Conservation (phyloP, 2,797 vertebrate species). For the Trichosurus vulpecula region DNA sequence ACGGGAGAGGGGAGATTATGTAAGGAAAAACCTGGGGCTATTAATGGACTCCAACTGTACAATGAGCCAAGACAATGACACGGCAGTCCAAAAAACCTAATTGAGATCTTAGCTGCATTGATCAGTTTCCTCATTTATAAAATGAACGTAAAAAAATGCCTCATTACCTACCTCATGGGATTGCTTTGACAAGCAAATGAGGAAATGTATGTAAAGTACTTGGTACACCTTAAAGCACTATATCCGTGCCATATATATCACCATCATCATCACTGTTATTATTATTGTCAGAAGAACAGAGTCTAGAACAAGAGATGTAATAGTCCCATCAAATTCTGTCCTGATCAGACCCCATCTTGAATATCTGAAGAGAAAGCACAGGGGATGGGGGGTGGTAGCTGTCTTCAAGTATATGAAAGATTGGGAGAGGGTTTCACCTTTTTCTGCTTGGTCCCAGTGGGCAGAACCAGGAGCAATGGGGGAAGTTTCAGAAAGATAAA, state of each 20-base stretch:
- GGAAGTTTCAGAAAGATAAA: background rate
- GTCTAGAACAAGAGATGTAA: background rate
- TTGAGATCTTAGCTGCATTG: background rate
- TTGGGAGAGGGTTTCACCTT: background rate
- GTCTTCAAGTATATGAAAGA: background rate
- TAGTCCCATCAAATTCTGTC: background rate
- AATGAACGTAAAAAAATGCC: background rate
- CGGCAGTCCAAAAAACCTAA: background rate
- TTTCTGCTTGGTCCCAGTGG: background rate
- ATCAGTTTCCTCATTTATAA: background rate
- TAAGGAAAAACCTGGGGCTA: background rate
- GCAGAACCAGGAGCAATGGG: background rate
- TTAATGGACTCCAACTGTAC: background rate
- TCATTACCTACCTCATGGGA: background rate
- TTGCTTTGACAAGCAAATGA: background rate
- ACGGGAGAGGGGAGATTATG: background rate
- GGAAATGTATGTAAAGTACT: background rate
- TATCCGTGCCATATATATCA: background rate
- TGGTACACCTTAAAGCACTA: background rate
- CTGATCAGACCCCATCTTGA: background rate
- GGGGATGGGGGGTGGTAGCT: background rate
- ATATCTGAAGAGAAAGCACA: background rate
- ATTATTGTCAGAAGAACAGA: background rate
- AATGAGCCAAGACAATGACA: background rate
- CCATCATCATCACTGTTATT: background rate